Evolutionary conservation across 2,113 vertebrate species (phyloP).

Genomic region (Silurus meridionalis): DNA sequence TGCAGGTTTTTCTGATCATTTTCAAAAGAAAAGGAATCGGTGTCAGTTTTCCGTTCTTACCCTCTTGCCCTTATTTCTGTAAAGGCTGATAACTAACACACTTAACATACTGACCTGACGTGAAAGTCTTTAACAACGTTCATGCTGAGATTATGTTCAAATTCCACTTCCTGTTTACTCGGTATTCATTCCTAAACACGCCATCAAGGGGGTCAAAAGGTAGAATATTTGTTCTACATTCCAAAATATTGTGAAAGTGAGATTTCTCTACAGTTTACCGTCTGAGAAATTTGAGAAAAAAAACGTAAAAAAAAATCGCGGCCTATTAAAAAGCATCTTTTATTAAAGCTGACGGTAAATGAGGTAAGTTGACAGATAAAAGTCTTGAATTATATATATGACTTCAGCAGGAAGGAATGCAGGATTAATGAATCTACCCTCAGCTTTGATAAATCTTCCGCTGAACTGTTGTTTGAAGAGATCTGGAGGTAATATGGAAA

Average conservation of each 20-base stretch:
- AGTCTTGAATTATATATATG: conserved; percentile 12
- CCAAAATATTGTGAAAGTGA: not conserved
- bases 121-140: not conserved
- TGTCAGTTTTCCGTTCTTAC: not conserved
- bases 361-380: not conserved
- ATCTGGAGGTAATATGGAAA: conserved; percentile 15
- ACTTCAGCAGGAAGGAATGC: not conserved
- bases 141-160: too few relatives aligned
- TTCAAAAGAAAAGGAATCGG: not conserved
- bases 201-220: not conserved
- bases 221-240: not conserved
- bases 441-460: conserved; percentile 40
- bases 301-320: not conserved
- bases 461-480: not conserved
- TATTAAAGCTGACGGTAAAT: conserved; percentile 5
- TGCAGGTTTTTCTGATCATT: conserved; percentile 13
- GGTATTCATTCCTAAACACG: too few relatives aligned
- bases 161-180: too few relatives aligned
- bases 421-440: conserved; percentile 11
- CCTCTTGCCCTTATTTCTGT: not conserved
- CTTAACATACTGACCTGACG: not conserved
- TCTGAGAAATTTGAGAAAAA: not conserved
- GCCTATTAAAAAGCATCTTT: not conserved
- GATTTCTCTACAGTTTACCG: not conserved
- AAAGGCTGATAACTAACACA: not conserved